phyloP scores from a whole-genome alignment of 2,797 vertebrate species.

The Microctenopoma lineatum region DNA sequence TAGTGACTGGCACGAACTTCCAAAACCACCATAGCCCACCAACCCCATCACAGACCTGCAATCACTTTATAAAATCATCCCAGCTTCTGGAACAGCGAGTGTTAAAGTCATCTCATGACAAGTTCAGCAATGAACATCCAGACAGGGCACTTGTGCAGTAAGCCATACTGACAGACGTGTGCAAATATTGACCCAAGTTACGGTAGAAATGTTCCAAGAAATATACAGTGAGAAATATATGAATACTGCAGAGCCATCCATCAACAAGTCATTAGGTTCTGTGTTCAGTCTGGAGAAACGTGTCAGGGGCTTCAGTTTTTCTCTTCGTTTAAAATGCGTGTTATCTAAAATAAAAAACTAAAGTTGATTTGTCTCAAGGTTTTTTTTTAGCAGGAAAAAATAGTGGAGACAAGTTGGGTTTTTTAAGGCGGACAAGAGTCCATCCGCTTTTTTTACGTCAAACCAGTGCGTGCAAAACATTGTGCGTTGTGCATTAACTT shows the following conservation, averaged over 20 bases:
- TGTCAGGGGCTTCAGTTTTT: constrained; percentile 12
- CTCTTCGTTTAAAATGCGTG: constrained; percentile 11
- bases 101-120: constrained; percentile 28
- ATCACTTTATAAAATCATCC: constrained; percentile 39
- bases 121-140: constrained; percentile 28
- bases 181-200: constrained; percentile 57
- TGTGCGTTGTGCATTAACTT: constrained; percentile 45
- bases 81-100: constrained; percentile 22
- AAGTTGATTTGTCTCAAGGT: constrained; percentile 6
- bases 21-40: constrained; percentile 20
- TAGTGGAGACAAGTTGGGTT: not conserved
- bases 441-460: not conserved
- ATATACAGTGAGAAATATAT: constrained; percentile 27
- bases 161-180: constrained; percentile 37
- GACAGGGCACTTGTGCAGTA: constrained; percentile 6
- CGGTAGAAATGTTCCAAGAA: constrained; percentile 38
- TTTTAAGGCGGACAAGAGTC: not conserved
- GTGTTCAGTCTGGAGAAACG: constrained; percentile 31
- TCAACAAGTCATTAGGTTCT: constrained; percentile 48
- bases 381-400: constrained; percentile 4
- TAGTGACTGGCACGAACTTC: constrained; percentile 39
- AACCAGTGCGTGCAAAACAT: not conserved
- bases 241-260: constrained; percentile 25
- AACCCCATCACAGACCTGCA: constrained; percentile 28
- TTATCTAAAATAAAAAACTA: too few relatives aligned